Evolutionary conservation across 35 echinoderm and acorn worm genomes (phyloP), one percentile per base, ranked within the genome.

Genomic region (Apostichopus californicus): DNA sequence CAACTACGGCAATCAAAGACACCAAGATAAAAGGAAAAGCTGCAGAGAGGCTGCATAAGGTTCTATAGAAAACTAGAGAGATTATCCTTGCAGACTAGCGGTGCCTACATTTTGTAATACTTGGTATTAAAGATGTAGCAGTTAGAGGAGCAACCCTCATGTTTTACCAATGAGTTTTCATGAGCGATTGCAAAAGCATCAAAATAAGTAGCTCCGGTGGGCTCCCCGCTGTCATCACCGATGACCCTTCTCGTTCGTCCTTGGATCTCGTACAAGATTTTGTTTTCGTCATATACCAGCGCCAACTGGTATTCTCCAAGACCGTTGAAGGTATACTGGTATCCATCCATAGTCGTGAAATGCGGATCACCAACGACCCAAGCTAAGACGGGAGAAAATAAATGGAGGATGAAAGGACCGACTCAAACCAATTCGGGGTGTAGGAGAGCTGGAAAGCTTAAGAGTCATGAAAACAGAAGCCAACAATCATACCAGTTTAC

Each of bases 321-420:
- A 71, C 93, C 93, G 20, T 94, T 94, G 64, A 94, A 94, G 23
- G 89, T 94, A 21, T 91, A 94, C 12, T 18, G 5, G 77, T 71
- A 73, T 7, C 11, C 54, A 73, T 94, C 93, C 10, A 86, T 61
- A 12, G 93, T 94, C 2, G 78, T 91, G 34, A 94, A 90, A 55
- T 94, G 93, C 23, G 93, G 93, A 59, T 94, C 93, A 17, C 93
- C 93, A 56, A n/a, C 12, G 22, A 80, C 81, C 78, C 78, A 86
- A 57, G 18, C 93, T 94, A 55, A 11, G 68, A 18, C 9, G 10
- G 25, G 24, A 24, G 53, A 80, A 80, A 25, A 11, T 14, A 68
- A 68, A 68, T 4, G 18, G 18, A 5, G 1, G 64, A 17, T 68
- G 64, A 68, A 18, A 9, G 18, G 18, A 68, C 18, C 34, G 34